phyloP scores from a whole-genome alignment of 2,888 invertebrate species.

The Dryomyza anilis region DNA sequence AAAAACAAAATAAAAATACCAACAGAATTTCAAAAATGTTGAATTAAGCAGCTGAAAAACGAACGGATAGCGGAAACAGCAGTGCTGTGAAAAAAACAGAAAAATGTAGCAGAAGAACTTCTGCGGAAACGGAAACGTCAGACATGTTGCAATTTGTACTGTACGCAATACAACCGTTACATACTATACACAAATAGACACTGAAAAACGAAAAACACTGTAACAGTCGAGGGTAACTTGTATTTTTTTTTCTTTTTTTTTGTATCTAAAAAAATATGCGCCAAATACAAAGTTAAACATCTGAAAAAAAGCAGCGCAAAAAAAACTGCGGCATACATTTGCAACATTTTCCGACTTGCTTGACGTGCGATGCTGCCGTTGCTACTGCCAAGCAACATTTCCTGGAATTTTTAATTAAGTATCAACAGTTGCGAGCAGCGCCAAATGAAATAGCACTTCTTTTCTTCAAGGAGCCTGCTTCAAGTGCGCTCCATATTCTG shows the following conservation, averaged over 20 bases:
- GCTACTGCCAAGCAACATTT: slow-evolving; percentile 22
- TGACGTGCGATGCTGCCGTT: not conserved
- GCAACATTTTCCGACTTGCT: slow-evolving; percentile 1
- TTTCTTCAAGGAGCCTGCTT: no score
- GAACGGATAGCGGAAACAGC: not conserved
- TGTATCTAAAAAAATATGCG: not conserved
- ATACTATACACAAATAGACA: not conserved
- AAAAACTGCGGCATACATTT: not conserved
- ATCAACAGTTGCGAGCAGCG: not conserved
- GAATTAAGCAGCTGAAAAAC: not conserved
- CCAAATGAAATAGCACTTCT: no score
- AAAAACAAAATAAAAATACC: not conserved
- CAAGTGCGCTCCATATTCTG: no score
- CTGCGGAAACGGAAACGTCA: slow-evolving; percentile 4
- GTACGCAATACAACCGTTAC: not conserved
- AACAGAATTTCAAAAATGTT: no score
- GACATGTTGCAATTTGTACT: slow-evolving; percentile 20
- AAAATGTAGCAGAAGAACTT: not conserved
- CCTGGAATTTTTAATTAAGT: slow-evolving; percentile 32
- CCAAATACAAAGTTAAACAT: not conserved
- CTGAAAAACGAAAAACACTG: not conserved
- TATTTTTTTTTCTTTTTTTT: no score
- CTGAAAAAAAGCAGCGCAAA: not conserved
- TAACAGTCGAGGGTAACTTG: not conserved
- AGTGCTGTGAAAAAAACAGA: not conserved